Conservation (phyloP, 64 coral and sea anemone species). For the Dendrophyllia cribrosa region DNA sequence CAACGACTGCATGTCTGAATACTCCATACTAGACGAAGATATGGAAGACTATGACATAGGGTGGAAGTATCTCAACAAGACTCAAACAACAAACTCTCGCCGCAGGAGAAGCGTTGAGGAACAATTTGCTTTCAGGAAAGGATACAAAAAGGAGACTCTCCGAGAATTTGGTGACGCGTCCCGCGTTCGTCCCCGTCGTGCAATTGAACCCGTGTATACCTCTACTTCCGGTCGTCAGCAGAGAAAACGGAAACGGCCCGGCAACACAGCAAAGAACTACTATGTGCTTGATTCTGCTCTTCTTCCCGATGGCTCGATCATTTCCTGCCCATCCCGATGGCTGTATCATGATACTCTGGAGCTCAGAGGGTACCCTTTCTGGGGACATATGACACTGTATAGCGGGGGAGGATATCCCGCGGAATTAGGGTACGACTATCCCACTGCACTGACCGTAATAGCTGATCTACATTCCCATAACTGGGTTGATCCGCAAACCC, state of each 20-base stretch:
- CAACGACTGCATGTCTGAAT: constrained; percentile 10
- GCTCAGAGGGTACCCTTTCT: constrained; percentile 86
- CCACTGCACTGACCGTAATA: constrained; percentile 83
- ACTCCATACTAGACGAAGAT: constrained; percentile 59
- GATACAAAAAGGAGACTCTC: constrained; percentile 7
- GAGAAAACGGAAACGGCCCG: constrained; percentile 58
- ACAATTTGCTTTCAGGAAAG: constrained; percentile 58
- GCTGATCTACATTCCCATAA: constrained; percentile 92
- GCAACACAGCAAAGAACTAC: constrained; percentile 65
- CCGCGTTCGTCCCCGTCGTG: constrained; percentile 58
- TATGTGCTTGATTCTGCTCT: constrained; percentile 76
- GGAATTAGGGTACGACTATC: constrained; percentile 90
- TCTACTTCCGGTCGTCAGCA: constrained; percentile 87
- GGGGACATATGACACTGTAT: constrained; percentile 74
- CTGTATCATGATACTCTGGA: constrained; percentile 55
- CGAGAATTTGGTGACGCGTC: background rate
- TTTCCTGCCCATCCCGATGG: constrained; percentile 92
- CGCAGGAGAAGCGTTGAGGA: constrained; percentile 72
- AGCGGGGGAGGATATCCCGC: constrained; percentile 86
- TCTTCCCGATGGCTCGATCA: constrained; percentile 69
- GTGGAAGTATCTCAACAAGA: constrained; percentile 80
- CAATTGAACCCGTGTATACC: constrained; percentile 81
- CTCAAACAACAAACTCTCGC: constrained; percentile 14
- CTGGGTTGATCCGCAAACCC: constrained; percentile 77
- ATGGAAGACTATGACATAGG: constrained; percentile 62